Base-by-base conservation (phyloP, 2,113 vertebrate species). In the Eulemur rufifrons region DNA sequence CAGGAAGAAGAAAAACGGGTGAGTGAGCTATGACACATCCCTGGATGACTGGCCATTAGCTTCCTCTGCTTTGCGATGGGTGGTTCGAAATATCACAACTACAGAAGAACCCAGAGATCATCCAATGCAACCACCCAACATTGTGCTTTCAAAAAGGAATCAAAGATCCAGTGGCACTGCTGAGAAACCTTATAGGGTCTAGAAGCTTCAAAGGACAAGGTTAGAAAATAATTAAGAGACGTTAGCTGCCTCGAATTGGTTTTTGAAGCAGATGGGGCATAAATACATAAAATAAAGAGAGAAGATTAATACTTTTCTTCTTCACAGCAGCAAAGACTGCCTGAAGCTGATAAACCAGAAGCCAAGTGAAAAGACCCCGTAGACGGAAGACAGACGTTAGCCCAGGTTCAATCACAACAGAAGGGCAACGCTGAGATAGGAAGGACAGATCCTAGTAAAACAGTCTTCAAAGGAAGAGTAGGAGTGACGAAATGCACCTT, bases 251-350 rank as follows among this genome's bases (percentile, higher is more conserved):
- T 95, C 87, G 27, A 63, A 86, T 86, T 96, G 74, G 69, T 78
- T 94, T 94, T 66, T 29, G 91, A 95, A 90, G 91, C 96, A 96
- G 94, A 74, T 94, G 68, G 83, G 76, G 68, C 15, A 1, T 97
- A 94, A 94, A 96, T 87, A 87, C 80, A 97, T 91, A 96, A 95
- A 96, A 96, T 94, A 94, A 97, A 95, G 18, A 91, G 88, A 83
- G 34, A 77, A 94, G 76, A 83, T 86, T 83, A 86, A 89, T 80
- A 63, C 12, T 84, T 95, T 86, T 68, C 77, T 91, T 86, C 82
- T 78, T 63, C 61, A 47, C 50, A 93, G 39, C 73, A 69, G 42
- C 91, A 61, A 56, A 95, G 61, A 91, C 90, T 73, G 61, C 80
- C 86, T 86, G 73, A 77, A 80, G 80, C 84, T 92, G 95, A 86